These are phyloP conservation scores for Rhynchophorus ferrugineus DNA, from an alignment of 1,140 invertebrate genomes.

Conservation along the genomic window DNA sequence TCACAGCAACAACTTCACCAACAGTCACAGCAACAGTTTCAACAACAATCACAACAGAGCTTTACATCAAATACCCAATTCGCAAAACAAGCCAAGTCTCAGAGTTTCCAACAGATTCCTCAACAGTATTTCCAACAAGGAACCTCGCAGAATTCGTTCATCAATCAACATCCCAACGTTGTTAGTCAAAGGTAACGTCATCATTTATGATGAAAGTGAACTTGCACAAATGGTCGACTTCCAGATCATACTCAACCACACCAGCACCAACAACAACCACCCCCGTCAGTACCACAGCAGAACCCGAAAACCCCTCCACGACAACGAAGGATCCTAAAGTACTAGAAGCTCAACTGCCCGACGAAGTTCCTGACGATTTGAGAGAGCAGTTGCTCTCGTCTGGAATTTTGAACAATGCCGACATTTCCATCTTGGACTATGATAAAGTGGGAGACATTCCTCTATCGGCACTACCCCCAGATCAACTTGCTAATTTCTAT, in stretches of 20 bases:
- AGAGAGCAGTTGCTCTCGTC: constrained; percentile 74
- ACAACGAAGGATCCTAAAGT: constrained; percentile 41
- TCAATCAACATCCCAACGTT: not conserved
- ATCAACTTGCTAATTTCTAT: constrained; percentile 77
- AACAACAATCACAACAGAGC: no score
- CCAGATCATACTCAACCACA: constrained; percentile 21
- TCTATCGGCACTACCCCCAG: constrained; percentile 73
- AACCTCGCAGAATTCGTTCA: not conserved
- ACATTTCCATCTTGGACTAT: constrained; percentile 77
- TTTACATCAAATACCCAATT: no score
- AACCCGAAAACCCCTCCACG: constrained; percentile 38
- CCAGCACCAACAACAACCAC: constrained; percentile 29
- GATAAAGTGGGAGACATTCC: constrained; percentile 83
- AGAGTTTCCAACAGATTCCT: constrained; percentile 3
- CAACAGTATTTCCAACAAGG: constrained; percentile 20
- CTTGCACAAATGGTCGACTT: constrained; percentile 18
- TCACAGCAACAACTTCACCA: not conserved
- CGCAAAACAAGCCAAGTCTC: constrained; percentile 7
- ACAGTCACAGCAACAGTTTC: not conserved
- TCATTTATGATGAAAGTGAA: no score
- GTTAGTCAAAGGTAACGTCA: not conserved
- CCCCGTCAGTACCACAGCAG: constrained; percentile 37
- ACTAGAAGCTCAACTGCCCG: constrained; percentile 59
- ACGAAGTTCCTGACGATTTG: constrained; percentile 80
- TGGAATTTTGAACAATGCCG: constrained; percentile 76